Evolutionary conservation across 2,113 vertebrate species (phyloP), one percentile per base, ranked within the genome.

Genomic region (Saccopteryx leptura): DNA sequence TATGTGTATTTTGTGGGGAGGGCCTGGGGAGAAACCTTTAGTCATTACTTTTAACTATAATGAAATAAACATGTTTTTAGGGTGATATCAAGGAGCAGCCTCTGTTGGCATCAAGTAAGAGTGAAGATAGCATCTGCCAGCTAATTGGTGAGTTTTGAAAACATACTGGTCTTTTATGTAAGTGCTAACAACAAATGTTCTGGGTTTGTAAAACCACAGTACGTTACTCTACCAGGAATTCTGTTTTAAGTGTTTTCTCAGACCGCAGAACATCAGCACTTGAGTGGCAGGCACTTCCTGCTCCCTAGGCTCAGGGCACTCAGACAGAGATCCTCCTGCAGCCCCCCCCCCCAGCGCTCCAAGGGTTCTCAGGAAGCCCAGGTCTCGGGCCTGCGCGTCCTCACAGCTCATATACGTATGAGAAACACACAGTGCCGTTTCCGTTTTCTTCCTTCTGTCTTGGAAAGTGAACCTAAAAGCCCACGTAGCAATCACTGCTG

Each of bases 121-220:
- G 94, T 85, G 99, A 99, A 72, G 98, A 99, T 0, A 96, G 97
- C 76, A 92, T 97, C 28, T 97, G 97, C 93, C 98, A 98, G 90
- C 96, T 98, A 28, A 96, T 95, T 96, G 99, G 99, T 99, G 98
- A 99, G 99, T 99, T 99, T 97, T 98, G 93, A 99, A 98, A 98
- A 82, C 60, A 96, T 90, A 96, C 52, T 61, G 9, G 31, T 76
- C 74, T 91, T 93, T 95, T 93, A 90, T 46, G 69, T 90, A 96
- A 97, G 1, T 9, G 60, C 50, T 90, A 61, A 96, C 71, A 79
- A 18, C 52, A 31, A 63, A 10, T 0, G 15, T 50, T 98, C 95
- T 97, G 58, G 82, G 97, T 97, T 96, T 95, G 82, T 96, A 95
- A 97, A 97, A 94, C 96, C 96, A 68, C 96, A 95, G 83, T 5